Conservation (phyloP, 2,888 invertebrate genomes). For the Andrena bucephala region DNA sequence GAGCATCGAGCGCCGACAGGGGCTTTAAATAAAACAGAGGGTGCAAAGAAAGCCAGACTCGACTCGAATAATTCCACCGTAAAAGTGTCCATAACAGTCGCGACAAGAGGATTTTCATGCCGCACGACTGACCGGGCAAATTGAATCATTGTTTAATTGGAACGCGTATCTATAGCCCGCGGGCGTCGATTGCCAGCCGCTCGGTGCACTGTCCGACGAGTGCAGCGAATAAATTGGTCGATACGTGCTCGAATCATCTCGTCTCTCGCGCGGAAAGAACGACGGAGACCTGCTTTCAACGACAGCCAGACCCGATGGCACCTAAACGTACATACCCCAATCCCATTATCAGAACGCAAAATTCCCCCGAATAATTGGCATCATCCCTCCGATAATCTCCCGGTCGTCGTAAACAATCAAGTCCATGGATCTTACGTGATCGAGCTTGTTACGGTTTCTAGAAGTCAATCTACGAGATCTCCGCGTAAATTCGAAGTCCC, state of each 20-base stretch:
- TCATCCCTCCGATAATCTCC: neutral
- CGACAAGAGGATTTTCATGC: slow-evolving; percentile 39
- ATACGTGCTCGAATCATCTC: neutral
- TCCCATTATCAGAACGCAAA: neutral
- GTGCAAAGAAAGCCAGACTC: slow-evolving; percentile 17
- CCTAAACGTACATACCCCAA: neutral
- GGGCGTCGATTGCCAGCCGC: neutral
- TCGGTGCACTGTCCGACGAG: neutral
- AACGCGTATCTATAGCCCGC: slow-evolving; percentile 16
- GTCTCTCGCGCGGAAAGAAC: neutral
- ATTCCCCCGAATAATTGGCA: neutral
- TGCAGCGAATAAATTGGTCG: slow-evolving; percentile 23
- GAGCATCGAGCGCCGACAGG: neutral
- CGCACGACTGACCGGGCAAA: slow-evolving; percentile 29
- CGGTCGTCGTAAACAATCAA: neutral
- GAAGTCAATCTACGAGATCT: neutral
- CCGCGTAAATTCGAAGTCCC: neutral
- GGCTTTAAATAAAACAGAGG: slow-evolving; percentile 22
- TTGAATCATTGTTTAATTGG: slow-evolving; percentile 49
- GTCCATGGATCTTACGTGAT: neutral
- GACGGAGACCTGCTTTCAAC: no score
- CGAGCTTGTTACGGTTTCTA: neutral
- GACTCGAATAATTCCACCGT: slow-evolving; percentile 21
- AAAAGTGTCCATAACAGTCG: slow-evolving; percentile 22
- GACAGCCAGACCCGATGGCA: neutral